These are phyloP conservation scores for Tineola bisselliella DNA, from an alignment of 2,888 invertebrate genomes.

Conservation along the genomic window DNA sequence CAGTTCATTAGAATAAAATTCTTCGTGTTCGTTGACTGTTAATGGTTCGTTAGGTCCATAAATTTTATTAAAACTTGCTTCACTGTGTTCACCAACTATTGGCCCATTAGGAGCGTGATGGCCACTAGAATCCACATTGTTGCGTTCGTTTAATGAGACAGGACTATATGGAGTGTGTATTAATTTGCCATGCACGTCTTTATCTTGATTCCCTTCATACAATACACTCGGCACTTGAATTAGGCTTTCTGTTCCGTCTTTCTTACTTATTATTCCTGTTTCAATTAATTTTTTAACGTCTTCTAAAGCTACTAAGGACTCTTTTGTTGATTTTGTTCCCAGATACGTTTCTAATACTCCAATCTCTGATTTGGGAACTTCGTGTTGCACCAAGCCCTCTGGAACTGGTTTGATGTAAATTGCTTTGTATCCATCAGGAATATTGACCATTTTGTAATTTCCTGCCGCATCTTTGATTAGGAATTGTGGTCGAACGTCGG, in stretches of 20 bases:
- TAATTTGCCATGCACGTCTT: neutral
- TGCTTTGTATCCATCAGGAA: slow-evolving; percentile 17
- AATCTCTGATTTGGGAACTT: slow-evolving; percentile 11
- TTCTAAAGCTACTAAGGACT: slow-evolving; percentile 16
- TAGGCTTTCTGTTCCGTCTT: neutral
- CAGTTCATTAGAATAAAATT: neutral
- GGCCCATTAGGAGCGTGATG: neutral
- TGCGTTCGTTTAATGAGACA: neutral
- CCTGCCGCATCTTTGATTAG: neutral
- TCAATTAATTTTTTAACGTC: slow-evolving; percentile 16
- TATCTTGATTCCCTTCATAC: neutral
- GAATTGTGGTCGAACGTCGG: neutral
- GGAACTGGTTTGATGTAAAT: slow-evolving; percentile 18
- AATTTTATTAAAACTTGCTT: neutral
- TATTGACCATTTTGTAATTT: slow-evolving; percentile 12
- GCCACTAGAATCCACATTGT: neutral
- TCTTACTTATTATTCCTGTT: slow-evolving; percentile 15
- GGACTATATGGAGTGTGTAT: neutral
- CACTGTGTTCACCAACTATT: neutral
- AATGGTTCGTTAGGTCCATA: neutral
- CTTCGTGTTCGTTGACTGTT: neutral
- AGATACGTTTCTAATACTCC: slow-evolving; percentile 17
- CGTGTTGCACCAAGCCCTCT: neutral
- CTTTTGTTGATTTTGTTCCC: slow-evolving; percentile 16
- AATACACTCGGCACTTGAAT: neutral